phyloP scores from a whole-genome alignment of 2,888 invertebrate species.

The Pharmacophagus antenor region DNA sequence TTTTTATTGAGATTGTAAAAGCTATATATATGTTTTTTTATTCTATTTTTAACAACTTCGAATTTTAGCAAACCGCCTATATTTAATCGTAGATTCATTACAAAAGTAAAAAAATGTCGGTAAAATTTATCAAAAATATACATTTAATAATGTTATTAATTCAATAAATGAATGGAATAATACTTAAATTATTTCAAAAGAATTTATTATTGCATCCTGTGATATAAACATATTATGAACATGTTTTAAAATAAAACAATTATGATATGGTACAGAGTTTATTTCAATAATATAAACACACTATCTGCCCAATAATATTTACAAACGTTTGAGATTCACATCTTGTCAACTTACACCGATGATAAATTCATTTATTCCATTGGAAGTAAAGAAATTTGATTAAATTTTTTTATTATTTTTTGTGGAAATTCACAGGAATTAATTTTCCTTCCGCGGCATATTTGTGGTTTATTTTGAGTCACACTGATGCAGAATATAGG shows the following conservation, averaged over 20 bases:
- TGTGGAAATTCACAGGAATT: conserved; percentile 34
- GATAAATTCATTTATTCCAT: conserved; percentile 16
- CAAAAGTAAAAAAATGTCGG: too few species aligned
- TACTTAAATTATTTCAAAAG: too few species aligned
- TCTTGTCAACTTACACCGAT: conserved; percentile 33
- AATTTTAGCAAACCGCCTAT: too few species aligned
- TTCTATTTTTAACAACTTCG: too few species aligned
- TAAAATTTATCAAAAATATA: too few species aligned
- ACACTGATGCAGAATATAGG: background rate
- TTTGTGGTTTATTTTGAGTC: background rate
- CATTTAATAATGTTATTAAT: too few species aligned
- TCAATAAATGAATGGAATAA: too few species aligned
- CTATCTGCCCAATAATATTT: conserved; percentile 68
- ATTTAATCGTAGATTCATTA: too few species aligned
- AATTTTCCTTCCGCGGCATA: background rate
- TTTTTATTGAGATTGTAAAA: too few species aligned
- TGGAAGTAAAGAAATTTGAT: conserved; percentile 12
- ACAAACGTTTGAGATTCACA: conserved; percentile 55
- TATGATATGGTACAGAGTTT: conserved; percentile 70
- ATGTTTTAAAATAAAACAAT: conserved; percentile 47
- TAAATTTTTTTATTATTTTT: background rate
- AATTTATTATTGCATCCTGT: too few species aligned
- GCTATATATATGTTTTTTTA: too few species aligned
- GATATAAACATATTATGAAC: background rate
- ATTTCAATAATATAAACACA: conserved; percentile 73